Evolutionary conservation across 2,888 invertebrate genomes (phyloP), one percentile per base, ranked within the genome.

Genomic region (Gasteruption jaculator): DNA sequence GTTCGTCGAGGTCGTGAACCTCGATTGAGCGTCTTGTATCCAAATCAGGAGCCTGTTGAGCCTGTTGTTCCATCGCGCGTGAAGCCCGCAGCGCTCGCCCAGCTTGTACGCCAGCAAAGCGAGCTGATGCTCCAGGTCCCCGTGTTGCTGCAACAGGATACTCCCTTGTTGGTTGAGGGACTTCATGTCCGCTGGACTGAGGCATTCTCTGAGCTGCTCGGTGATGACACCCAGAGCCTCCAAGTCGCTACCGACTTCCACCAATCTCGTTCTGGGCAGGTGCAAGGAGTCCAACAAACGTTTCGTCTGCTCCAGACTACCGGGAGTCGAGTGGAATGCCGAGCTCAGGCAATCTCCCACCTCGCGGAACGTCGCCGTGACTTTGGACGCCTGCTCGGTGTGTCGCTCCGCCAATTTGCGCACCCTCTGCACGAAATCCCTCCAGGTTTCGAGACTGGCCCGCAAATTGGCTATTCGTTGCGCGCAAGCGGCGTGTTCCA

Each of bases 111-210:
- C 81, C 7, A 87, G 73, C 27, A 81, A 76, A 0, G 84, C 79
- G 1, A 91, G 71, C 61, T 88, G 86, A 56, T 88, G 85, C 56
- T 89, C 86, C 3, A 91, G 69, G 54, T 91, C 91, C 1, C 82
- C 82, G 52, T 89, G 83, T 56, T 87, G 86, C 61, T 91, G 89
- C 69, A 81, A 78, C 38, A 91, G 68, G 45, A 89, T 76, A 81
- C 88, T 86, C 48, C 85, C 78, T 50, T 81, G 79, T 63, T 91
- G 91, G 53, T 83, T 82, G 33, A 91, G 80, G 10, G 82, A 75
- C 63, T 90, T 86, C 71, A 89, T 84, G 60, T 92, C 91, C 32
- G 83, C 80, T 0, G 90, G 88, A 65, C 87, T 88, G 4, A 91
- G 76, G 56, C 86, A 87, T 63, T 91, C 89, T 57, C 89, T 87